A percentile compares a stretch with the other conserved stretches of the same genome.
These are phyloP conservation scores for Pocillopora damicornis DNA, from an alignment of 64 coral and sea anemone species.

Conservation along the genomic window DNA sequence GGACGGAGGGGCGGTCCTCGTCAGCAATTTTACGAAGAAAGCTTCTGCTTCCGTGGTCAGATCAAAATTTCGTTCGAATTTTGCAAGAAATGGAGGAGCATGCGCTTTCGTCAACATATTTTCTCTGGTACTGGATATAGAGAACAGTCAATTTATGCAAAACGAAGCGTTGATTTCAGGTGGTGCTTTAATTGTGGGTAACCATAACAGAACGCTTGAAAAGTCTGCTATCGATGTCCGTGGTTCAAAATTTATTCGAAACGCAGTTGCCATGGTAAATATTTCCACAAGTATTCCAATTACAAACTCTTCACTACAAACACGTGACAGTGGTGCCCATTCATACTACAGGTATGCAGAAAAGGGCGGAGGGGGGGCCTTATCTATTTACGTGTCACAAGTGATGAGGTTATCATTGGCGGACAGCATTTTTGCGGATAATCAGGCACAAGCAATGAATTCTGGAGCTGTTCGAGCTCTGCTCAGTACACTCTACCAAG, in stretches of 20 bases:
- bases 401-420: neutral
- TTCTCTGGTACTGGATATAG: neutral
- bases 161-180: neutral
- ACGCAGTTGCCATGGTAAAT: neutral
- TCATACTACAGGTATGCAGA: too few species aligned
- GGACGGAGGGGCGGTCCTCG: conserved; percentile 1
- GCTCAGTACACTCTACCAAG: neutral
- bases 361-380: neutral
- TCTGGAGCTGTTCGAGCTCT: neutral
- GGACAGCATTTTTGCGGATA: neutral
- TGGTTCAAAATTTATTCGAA: neutral
- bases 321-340: neutral
- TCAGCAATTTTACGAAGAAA: neutral
- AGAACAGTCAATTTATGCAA: neutral
- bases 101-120: neutral
- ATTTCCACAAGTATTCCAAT: neutral
- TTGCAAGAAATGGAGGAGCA: neutral
- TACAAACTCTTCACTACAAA: neutral
- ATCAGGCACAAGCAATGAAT: neutral
- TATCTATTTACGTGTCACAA: neutral
- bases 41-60: conserved; percentile 1
- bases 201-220: neutral
- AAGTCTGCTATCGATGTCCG: neutral
- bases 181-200: neutral
- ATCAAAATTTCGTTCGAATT: conserved; percentile 13